phyloP scores from a whole-genome alignment of 2,113 vertebrate species.

The Hystrix brachyura region DNA sequence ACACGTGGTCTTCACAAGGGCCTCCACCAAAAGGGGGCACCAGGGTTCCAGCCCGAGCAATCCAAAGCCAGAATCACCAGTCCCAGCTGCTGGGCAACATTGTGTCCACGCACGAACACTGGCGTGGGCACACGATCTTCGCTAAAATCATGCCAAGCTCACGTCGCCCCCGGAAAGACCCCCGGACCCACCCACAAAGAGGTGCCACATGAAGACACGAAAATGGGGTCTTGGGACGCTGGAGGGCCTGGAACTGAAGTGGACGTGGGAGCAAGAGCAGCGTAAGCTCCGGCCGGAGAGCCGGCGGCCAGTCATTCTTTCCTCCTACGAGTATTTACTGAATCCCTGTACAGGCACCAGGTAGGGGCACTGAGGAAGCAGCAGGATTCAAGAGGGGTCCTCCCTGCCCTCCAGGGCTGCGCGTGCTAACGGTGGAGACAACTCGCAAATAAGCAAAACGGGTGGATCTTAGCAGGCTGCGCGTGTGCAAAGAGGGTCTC shows the following conservation, averaged over 20 bases:
- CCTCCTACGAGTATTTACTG: too few relatives aligned
- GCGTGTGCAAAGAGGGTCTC: background rate
- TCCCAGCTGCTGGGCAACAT: rapidly evolving
- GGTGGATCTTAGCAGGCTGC: background rate
- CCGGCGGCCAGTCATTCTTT: rapidly evolving
- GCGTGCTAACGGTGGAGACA: background rate
- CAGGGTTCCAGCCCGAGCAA: background rate
- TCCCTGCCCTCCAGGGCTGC: background rate
- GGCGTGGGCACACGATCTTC: too few relatives aligned
- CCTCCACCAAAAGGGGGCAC: background rate
- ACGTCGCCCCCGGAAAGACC: background rate
- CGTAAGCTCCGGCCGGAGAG: background rate
- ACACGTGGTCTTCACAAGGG: background rate
- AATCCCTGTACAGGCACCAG: background rate
- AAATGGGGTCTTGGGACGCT: rapidly evolving
- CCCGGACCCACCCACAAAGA: background rate
- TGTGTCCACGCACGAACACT: background rate
- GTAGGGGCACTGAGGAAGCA: too few relatives aligned
- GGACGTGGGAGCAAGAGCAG: rapidly evolving
- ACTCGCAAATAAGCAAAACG: background rate
- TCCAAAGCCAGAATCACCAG: rapidly evolving
- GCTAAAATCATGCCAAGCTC: background rate
- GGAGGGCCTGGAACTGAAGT: rapidly evolving
- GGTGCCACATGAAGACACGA: too few relatives aligned
- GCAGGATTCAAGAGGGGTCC: background rate